Base-by-base conservation (phyloP, 2,888 invertebrate genomes). In the Neuroscelio doddi region DNA sequence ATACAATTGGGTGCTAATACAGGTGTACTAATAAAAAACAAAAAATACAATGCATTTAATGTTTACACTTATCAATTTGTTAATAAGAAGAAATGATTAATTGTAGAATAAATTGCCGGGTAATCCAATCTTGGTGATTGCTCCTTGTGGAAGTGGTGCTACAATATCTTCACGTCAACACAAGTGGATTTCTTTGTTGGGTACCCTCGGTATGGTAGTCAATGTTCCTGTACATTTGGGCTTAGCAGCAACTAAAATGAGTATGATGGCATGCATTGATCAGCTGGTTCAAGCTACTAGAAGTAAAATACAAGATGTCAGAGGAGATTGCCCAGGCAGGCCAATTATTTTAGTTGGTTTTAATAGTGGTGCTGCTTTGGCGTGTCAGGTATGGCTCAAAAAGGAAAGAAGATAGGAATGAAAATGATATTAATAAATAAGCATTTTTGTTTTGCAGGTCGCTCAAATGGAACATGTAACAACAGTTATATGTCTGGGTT, bases 281-380 rank as follows among this genome's bases (percentile, higher is more conserved):
- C 90, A 90, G 72, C 86, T 91, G 76, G 87, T 91, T 24, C 87
- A 89, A 12, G 85, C 91, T 5, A 90, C 92, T 0, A 87, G 91
- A 64, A 88, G 90, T 0, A 93, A 91, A 85, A 88, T 94, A 38
- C 88, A 90, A 69, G 93, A 94, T 80, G 82, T 92, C 1, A 88
- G 90, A 74, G 86, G 86, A 2, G 91, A 91, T 69, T 90, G 88
- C 78, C 89, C 91, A 1, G 89, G 88, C 36, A 87, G 91, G 64
- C 91, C 91, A 32, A 89, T 95, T 16, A 88, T 94, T 58, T 85
- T 94, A n/a, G 85, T 93, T 53, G 94, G 94, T 7, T 91, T 93
- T 80, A 91, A 92, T 77, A 88, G 91, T 26, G 93, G 93, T n/a
- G 89, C 92, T 10, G 87, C 92, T 0, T 84, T 94, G 32, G 93